Percentiles rank a stretch among this genome's conserved stretches.
phyloP scores from a whole-genome alignment of 2,888 invertebrate species.

The Hemithea aestivaria region DNA sequence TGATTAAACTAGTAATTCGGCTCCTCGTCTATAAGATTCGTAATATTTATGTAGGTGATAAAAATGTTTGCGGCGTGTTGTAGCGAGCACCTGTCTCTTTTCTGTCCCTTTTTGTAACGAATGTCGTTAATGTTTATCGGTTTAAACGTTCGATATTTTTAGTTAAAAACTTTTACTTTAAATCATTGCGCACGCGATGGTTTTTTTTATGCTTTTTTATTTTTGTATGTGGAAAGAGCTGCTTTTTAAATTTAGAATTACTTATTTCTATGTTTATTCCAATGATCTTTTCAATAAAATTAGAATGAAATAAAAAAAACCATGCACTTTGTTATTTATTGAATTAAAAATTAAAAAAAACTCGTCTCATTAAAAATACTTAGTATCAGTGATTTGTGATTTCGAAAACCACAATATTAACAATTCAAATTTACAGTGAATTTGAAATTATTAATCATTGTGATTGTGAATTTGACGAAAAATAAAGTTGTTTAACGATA shows the following conservation, averaged over 20 bases:
- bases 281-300: too few species aligned
- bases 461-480: slow-evolving; percentile 56
- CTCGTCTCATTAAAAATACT: too few species aligned
- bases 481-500: slow-evolving; percentile 66
- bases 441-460: slow-evolving; percentile 52
- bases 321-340: too few species aligned
- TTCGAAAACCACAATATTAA: slow-evolving; percentile 57
- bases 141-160: slow-evolving; percentile 31
- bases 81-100: slow-evolving; percentile 67
- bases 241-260: too few species aligned
- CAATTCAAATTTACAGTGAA: slow-evolving; percentile 62
- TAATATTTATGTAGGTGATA: slow-evolving; percentile 67
- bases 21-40: slow-evolving; percentile 12
- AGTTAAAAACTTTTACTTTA: slow-evolving; percentile 20
- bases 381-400: too few species aligned
- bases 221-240: slow-evolving; percentile 11
- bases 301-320: too few species aligned
- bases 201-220: slow-evolving; percentile 46
- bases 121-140: slow-evolving; percentile 46
- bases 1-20: not conserved
- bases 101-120: slow-evolving; percentile 56
- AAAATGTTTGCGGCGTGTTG: slow-evolving; percentile 72
- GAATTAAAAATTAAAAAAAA: too few species aligned
- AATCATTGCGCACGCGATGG: slow-evolving; percentile 36
- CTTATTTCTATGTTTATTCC: too few species aligned